These are phyloP conservation scores for Cyprinella venusta DNA, from an alignment of 2,797 vertebrate genomes.

Conservation along the genomic window DNA sequence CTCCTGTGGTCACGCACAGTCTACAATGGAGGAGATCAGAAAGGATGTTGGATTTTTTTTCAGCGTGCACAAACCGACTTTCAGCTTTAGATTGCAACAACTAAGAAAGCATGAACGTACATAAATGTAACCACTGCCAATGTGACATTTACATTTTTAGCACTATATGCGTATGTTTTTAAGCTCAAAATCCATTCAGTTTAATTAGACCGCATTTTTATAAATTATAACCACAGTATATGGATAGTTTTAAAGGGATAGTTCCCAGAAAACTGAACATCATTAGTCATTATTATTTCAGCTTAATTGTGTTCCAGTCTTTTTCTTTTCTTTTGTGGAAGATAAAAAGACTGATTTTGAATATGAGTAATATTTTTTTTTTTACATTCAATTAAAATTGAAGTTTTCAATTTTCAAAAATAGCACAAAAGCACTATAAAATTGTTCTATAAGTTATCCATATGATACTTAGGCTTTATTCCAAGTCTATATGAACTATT, in stretches of 20 bases:
- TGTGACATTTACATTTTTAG: not conserved
- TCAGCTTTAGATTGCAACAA: not conserved
- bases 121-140: not conserved
- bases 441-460: not conserved
- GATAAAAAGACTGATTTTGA: not conserved
- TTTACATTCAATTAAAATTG: not conserved
- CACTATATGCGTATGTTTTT: not conserved
- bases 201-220: conserved; percentile 16
- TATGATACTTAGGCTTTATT: not conserved
- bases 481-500: not conserved
- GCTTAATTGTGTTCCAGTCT: not conserved
- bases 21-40: conserved; percentile 56
- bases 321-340: not conserved
- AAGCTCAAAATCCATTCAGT: not conserved
- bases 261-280: not conserved
- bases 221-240: not conserved
- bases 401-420: not conserved
- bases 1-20: conserved; percentile 53
- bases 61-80: not conserved
- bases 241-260: not conserved
- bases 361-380: not conserved
- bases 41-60: not conserved
- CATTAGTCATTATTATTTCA: conserved; percentile 1
- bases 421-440: not conserved
- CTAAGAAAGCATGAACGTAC: conserved; percentile 4